Evolutionary conservation across 2,797 vertebrate species (phyloP).

Genomic region (Microctenopoma stevenorrisi): DNA sequence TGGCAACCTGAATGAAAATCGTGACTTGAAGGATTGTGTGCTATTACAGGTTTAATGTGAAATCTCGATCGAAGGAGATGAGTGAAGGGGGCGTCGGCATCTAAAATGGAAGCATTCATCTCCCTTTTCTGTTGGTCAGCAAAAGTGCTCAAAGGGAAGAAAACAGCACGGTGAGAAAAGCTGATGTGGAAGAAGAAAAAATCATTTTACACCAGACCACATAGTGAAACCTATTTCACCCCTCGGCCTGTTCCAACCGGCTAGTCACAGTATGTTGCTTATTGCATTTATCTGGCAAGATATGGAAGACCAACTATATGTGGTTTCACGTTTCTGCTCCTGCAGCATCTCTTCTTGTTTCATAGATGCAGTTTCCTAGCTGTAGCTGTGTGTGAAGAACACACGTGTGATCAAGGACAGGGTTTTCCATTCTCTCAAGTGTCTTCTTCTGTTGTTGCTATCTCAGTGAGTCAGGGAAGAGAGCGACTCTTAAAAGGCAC

Average conservation of each 20-base stretch:
- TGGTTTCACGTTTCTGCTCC: slow-evolving; percentile 32
- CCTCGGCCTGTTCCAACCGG: slow-evolving; percentile 42
- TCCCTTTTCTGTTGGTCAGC: slow-evolving; percentile 86
- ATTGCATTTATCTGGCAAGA: slow-evolving; percentile 61
- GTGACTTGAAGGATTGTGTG: slow-evolving; percentile 82
- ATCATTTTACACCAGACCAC: slow-evolving; percentile 61
- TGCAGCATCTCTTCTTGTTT: slow-evolving; percentile 12
- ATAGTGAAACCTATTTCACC: slow-evolving; percentile 60
- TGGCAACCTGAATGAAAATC: slow-evolving; percentile 81
- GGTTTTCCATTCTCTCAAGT: slow-evolving; percentile 65
- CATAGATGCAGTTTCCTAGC: slow-evolving; percentile 49
- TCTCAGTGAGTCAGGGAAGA: slow-evolving; percentile 73
- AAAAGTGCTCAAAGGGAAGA: slow-evolving; percentile 72
- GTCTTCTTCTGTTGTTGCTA: slow-evolving; percentile 68
- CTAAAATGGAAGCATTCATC: slow-evolving; percentile 85
- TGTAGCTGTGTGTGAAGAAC: slow-evolving; percentile 55
- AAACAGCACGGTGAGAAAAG: slow-evolving; percentile 66
- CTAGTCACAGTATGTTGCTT: slow-evolving; percentile 34
- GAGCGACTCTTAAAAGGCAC: slow-evolving; percentile 76
- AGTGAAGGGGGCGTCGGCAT: slow-evolving; percentile 66
- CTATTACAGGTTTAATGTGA: slow-evolving; percentile 87
- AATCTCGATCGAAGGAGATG: slow-evolving; percentile 80
- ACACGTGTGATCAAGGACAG: slow-evolving; percentile 57
- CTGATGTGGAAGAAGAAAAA: slow-evolving; percentile 73
- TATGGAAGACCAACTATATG: slow-evolving; percentile 25